Conservation (phyloP, 53 echinoderm and acorn worm species). For the Arbacia lixula region DNA sequence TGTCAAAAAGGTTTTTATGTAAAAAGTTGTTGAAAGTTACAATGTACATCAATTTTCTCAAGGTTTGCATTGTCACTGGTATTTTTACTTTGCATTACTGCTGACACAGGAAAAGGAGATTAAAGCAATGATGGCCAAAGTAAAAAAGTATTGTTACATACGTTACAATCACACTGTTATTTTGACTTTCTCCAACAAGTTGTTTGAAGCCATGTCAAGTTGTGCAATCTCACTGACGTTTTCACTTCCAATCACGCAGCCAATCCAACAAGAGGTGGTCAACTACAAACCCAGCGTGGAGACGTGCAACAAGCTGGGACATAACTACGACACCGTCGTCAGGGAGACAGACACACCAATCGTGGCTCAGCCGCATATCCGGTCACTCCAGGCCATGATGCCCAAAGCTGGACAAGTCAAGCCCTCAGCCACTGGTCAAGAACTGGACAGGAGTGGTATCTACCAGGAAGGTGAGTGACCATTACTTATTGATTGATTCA, state of each 20-base stretch:
- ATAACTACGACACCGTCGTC: slow-evolving; percentile 77
- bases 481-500: no score
- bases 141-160: no score
- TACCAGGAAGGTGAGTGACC: slow-evolving; percentile 55
- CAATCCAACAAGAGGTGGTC: slow-evolving; percentile 80
- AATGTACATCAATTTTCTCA: no score
- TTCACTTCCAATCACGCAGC: slow-evolving; percentile 60
- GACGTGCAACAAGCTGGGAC: slow-evolving; percentile 86
- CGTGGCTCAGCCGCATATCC: slow-evolving; percentile 68
- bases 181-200: no score
- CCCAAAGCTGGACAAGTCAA: slow-evolving; percentile 58
- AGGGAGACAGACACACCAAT: slow-evolving; percentile 82
- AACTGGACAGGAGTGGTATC: slow-evolving; percentile 64
- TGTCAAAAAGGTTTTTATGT: no score
- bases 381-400: slow-evolving; percentile 64
- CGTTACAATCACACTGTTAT: no score
- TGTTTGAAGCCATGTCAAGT: no score
- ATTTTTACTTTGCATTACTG: no score
- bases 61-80: no score
- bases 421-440: slow-evolving; percentile 21
- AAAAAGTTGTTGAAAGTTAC: no score
- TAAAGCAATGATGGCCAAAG: neutral
- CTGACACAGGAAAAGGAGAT: no score
- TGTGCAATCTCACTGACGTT: no score
- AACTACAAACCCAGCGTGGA: slow-evolving; percentile 94